A percentile compares a stretch with the other conserved stretches of the same genome.
phyloP scores from a whole-genome alignment of 2,797 vertebrate genomes.

The Sphenodon punctatus region DNA sequence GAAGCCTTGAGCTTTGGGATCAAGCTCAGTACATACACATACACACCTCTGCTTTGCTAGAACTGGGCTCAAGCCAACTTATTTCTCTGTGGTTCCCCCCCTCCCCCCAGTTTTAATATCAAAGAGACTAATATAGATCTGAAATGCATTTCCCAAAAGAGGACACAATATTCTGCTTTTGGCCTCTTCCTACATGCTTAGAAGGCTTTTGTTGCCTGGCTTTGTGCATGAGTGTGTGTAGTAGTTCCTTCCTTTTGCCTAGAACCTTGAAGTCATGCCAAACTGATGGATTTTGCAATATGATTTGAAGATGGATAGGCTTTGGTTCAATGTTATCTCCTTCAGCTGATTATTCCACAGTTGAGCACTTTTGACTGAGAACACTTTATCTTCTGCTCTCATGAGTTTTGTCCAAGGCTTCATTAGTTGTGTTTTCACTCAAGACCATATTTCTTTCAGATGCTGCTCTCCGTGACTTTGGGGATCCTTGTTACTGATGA shows the following conservation, averaged over 20 bases:
- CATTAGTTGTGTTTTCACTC: slow-evolving; percentile 18
- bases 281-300: neutral
- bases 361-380: neutral
- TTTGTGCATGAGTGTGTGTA: neutral
- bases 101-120: neutral
- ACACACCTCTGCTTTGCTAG: too few relatives aligned
- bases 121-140: neutral
- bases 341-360: neutral
- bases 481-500: neutral
- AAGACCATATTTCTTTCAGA: neutral
- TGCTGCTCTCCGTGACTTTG: neutral
- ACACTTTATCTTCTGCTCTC: neutral
- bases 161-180: neutral
- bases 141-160: neutral
- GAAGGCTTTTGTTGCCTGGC: neutral
- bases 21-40: too few relatives aligned
- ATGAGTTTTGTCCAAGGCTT: neutral
- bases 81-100: too few relatives aligned
- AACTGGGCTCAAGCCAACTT: too few relatives aligned
- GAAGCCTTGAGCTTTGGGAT: too few relatives aligned
- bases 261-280: neutral
- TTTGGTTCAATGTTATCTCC: rapidly evolving
- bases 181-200: neutral
- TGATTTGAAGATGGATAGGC: neutral
- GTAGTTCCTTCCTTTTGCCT: neutral